Base-by-base conservation (phyloP, 2,797 vertebrate species). In the Psittacula echo region DNA sequence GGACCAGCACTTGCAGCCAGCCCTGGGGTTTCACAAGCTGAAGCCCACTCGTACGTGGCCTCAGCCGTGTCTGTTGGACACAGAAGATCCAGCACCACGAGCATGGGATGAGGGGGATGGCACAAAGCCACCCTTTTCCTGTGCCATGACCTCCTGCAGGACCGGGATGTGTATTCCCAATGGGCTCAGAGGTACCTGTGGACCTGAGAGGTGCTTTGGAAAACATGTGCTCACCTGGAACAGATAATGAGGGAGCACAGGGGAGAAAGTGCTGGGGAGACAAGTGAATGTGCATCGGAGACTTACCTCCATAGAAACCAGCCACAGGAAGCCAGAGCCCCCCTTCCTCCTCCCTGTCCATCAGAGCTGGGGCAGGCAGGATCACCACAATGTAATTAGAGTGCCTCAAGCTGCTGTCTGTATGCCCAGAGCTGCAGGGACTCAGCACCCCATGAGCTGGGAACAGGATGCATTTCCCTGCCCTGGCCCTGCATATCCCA, bases 91-190 rank as follows among this genome's bases (percentile, higher is more conserved):
- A 73, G 58, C 48, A 30, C 72, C 11, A 11, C 0, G 0, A 29
- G 19, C 0, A 0, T 8, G 37, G 53, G 71, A 22, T 2, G 10
- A 45, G 26, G 10, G 2, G 32, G 48, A 62, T 34, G 60, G 64
- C 75, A 89, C 79, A 94, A 68, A 85, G 91, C 24, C 67, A 45
- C 22, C 15, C 58, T 1, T 3, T 10, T 34, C 3, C 3, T 41
- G 89, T 50, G 41, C 85, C 29, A 20, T 7, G 21, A 72, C 29
- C 4, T 0, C 53, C 23, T 1, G 0, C 21, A 81, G 86, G 45
- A 47, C 51, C 1, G 1, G 39, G 22, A 3, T 20, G 30, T 0
- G 0, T 5, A 5, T 30, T 19, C 4, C 0, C 44, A 27, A 68
- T 0, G 0, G 79, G 45, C 39, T 66, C 71, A 56, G 54, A 83